A percentile compares a stretch with the other conserved stretches of the same genome.
Evolutionary conservation across 2,888 invertebrate species (phyloP).

Genomic region (Disparrhopalites patrizii): DNA sequence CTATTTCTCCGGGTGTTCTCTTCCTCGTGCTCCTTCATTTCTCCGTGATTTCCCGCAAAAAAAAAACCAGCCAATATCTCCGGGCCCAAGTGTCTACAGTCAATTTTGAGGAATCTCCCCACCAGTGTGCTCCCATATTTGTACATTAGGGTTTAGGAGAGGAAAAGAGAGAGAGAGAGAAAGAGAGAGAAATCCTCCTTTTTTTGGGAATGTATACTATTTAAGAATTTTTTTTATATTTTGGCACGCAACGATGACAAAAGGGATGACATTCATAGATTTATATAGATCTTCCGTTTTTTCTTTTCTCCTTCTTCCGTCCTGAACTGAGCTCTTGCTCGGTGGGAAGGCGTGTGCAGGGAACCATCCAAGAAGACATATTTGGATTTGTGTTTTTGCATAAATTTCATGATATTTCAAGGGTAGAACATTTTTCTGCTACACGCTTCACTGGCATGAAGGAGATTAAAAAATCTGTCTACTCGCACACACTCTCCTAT

Average conservation of each 20-base stretch:
- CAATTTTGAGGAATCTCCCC: background rate
- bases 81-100: no score
- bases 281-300: background rate
- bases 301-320: background rate
- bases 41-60: no score
- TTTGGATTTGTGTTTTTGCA: conserved; percentile 12
- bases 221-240: no score
- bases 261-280: no score
- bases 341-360: no score
- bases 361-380: background rate
- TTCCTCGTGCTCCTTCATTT: no score
- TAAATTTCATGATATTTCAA: conserved; percentile 22
- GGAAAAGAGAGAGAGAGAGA: background rate
- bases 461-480: conserved; percentile 13
- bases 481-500: background rate
- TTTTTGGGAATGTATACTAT: no score
- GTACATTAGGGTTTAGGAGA: background rate
- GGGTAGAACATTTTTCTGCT: conserved; percentile 12
- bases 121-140: background rate
- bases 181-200: no score
- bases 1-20: background rate
- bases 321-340: no score
- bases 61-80: no score
- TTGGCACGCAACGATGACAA: no score
- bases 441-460: conserved; percentile 11